Evolutionary conservation across 2,888 invertebrate species (phyloP).

Genomic region (Caenorhabditis sulstoni): DNA sequence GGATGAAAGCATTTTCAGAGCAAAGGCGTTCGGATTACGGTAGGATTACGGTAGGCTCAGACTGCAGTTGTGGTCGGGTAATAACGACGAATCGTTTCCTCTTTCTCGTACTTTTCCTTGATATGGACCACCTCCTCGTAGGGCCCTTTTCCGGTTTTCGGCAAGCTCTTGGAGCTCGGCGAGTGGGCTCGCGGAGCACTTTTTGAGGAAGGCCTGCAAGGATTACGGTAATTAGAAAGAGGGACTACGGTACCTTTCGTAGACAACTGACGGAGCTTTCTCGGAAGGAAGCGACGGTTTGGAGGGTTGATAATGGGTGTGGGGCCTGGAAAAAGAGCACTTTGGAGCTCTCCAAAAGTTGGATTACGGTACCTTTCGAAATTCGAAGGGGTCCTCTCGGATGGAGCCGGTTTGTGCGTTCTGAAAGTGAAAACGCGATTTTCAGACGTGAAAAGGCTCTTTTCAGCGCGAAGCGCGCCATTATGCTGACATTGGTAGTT

Average conservation of each 20-base stretch:
- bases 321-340: no score
- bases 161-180: no score
- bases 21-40: neutral
- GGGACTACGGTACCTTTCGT: neutral
- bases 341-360: no score
- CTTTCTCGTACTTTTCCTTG: conserved; percentile 57
- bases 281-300: neutral
- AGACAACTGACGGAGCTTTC: neutral
- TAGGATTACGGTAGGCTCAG: conserved; percentile 4
- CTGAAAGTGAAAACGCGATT: neutral
- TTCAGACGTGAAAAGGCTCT: no score
- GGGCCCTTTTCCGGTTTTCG: neutral
- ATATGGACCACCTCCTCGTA: conserved; percentile 56
- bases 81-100: conserved; percentile 58
- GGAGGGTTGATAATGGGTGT: no score
- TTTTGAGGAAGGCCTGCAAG: neutral
- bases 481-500: no score
- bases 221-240: neutral
- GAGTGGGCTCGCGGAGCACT: neutral
- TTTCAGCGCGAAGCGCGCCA: no score
- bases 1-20: neutral
- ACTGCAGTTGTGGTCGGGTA: conserved; percentile 57
- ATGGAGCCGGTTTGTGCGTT: neutral
- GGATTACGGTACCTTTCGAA: no score
- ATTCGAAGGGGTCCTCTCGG: no score